Percentiles rank a stretch among this genome's conserved stretches.
Evolutionary conservation across 2,797 vertebrate genomes (phyloP).

Genomic region (Denticeps clupeoides): DNA sequence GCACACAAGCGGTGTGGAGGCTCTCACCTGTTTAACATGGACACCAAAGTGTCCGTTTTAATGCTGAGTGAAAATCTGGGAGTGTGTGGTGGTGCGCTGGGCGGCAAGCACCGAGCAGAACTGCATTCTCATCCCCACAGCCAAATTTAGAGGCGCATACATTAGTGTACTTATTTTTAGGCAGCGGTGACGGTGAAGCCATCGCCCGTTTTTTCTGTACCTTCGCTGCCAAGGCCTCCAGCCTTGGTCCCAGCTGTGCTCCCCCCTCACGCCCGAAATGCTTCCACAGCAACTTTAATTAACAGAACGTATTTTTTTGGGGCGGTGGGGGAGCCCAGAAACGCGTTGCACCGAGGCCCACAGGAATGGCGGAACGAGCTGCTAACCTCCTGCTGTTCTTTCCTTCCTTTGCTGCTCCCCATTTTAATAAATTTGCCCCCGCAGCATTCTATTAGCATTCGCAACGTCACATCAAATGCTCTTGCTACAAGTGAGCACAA

Average conservation of each 20-base stretch:
- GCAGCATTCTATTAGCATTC: constrained; percentile 47
- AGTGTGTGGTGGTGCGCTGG: background rate
- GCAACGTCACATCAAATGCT: constrained; percentile 42
- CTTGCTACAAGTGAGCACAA: constrained; percentile 39
- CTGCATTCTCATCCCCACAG: background rate
- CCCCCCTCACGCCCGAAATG: background rate
- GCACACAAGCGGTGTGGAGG: too few relatives aligned
- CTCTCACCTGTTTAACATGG: too few relatives aligned
- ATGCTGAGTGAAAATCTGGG: background rate
- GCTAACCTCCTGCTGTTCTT: constrained; percentile 12
- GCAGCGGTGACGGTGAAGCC: background rate
- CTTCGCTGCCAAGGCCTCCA: background rate
- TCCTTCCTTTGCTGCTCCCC: too few relatives aligned
- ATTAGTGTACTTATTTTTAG: background rate
- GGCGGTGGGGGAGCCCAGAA: too few relatives aligned
- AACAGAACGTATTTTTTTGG: too few relatives aligned
- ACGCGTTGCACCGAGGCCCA: too few relatives aligned
- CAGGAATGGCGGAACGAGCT: background rate
- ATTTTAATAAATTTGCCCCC: constrained; percentile 29
- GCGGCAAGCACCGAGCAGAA: too few relatives aligned
- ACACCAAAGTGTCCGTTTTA: too few relatives aligned
- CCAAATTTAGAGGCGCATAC: background rate
- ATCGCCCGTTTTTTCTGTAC: background rate
- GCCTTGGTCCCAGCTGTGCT: background rate
- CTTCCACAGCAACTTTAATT: too few relatives aligned